Conservation (phyloP, 53 echinoderm and acorn worm genomes). For the Actinopyga echinites region DNA sequence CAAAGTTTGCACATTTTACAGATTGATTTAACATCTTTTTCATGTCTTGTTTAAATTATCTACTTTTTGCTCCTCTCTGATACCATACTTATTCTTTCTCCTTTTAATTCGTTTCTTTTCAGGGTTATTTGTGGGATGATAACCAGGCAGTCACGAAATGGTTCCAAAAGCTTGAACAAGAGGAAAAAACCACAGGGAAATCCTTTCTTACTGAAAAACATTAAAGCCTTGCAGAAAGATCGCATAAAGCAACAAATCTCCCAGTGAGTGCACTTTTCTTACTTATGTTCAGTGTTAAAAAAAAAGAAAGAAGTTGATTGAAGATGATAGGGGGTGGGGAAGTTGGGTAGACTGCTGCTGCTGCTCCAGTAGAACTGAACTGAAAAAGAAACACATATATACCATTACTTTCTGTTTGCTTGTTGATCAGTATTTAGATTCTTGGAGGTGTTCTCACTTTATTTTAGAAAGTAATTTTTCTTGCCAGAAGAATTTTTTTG, state of each 20-base stretch:
- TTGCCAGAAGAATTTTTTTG: too few species aligned
- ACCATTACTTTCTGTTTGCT: too few species aligned
- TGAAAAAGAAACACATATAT: too few species aligned
- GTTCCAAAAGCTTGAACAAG: constrained; percentile 84
- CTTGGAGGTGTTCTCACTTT: too few species aligned
- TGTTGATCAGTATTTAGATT: too few species aligned
- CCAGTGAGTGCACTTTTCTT: constrained; percentile 46
- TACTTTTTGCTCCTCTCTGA: not conserved
- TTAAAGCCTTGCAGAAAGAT: constrained; percentile 79
- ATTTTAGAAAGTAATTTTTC: too few species aligned
- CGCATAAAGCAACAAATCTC: constrained; percentile 80
- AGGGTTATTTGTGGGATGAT: constrained; percentile 93
- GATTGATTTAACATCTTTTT: not conserved
- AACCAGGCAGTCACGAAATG: constrained; percentile 86
- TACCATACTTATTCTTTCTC: not conserved
- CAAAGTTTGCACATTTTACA: not conserved
- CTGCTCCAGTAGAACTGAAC: too few species aligned
- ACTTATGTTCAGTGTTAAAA: too few species aligned
- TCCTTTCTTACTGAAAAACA: constrained; percentile 81
- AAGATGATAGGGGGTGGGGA: too few species aligned
- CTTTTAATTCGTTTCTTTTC: not conserved
- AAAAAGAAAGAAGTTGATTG: too few species aligned
- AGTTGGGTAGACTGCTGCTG: too few species aligned
- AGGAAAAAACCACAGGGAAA: constrained; percentile 68
- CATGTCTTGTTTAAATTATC: not conserved